Evolutionary conservation across 2,797 vertebrate genomes (phyloP), one percentile per base, ranked within the genome.

Genomic region (Lutra lutra): DNA sequence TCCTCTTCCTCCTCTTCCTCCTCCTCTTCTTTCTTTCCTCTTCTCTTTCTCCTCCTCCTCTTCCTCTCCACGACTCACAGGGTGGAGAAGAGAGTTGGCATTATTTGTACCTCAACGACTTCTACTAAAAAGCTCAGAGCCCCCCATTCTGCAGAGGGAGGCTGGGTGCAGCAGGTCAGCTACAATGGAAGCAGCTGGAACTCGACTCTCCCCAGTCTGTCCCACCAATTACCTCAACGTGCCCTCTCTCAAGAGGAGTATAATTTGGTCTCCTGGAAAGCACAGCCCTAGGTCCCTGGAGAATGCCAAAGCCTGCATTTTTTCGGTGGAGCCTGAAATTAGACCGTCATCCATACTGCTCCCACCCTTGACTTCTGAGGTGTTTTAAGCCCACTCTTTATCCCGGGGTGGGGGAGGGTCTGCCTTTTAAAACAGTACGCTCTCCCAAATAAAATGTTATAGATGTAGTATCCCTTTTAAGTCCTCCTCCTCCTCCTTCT

Each of bases 161-260:
- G 84, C 23, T 66, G 29, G 38, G 1, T 0, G 38, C 38, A 84
- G 80, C 84, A 91, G 97, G 96, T 84, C 94, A 94, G 94, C 83
- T 88, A 95, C 98, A 97, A 98, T 73, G 97, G 97, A 97, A 98
- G 98, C 98, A 98, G 98, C 98, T 98, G 98, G 96, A 82, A 95
- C 79, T 64, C 96, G 95, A 92, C 97, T 98, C 95, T 98, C 95
- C 90, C 70, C 13, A 68, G 54, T 90, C 92, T 70, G 97, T 97
- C 98, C 98, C 87, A 97, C 97, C 98, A 97, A 98, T 98, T 98
- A 98, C 98, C 97, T 97, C 96, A 96, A 72, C 40, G 89, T 94
- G 97, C 94, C 96, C 98, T 98, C 92, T 98, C 97, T 97, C 80
- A 73, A 93, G 88, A 95, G 93, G 87, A 98, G 94, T 96, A 97